phyloP scores from a whole-genome alignment of 2,797 vertebrate species.

The Sebastes taczanowskii region DNA sequence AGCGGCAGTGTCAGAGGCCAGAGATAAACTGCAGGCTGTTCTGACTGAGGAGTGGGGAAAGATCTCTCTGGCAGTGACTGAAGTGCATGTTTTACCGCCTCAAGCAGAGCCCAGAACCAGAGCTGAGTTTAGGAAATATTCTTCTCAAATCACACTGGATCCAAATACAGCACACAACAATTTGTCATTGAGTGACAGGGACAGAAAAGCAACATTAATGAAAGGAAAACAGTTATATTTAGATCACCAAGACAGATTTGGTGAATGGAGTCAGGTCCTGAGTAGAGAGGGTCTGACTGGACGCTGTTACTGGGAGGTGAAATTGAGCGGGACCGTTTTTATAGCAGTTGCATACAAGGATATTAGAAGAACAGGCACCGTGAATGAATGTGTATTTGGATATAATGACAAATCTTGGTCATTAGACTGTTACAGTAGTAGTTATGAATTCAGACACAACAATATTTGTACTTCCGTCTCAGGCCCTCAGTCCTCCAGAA shows the following conservation, averaged over 20 bases:
- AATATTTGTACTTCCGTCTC: too few relatives aligned
- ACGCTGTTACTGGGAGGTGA: constrained; percentile 30
- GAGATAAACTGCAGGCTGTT: not conserved
- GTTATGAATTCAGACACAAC: too few relatives aligned
- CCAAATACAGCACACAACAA: not conserved
- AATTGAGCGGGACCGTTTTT: rapidly evolving
- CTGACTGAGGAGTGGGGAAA: not conserved
- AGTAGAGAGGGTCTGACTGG: constrained; percentile 5
- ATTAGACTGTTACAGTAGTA: too few relatives aligned
- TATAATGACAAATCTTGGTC: too few relatives aligned
- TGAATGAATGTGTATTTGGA: too few relatives aligned
- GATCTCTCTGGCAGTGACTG: not conserved
- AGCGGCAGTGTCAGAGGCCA: too few relatives aligned
- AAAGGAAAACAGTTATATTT: rapidly evolving
- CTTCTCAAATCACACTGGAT: not conserved
- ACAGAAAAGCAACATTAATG: constrained; percentile 1
- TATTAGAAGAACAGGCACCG: constrained; percentile 6
- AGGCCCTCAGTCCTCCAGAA: too few relatives aligned
- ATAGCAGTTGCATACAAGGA: constrained; percentile 8
- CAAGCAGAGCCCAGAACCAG: not conserved
- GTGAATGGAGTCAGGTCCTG: not conserved
- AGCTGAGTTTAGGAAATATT: not conserved
- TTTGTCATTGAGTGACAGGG: not conserved
- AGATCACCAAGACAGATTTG: not conserved
- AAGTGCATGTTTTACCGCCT: not conserved